A percentile compares a stretch with the other conserved stretches of the same genome.
Evolutionary conservation across 2,797 vertebrate species (phyloP).

Genomic region (Rhinogobio ventralis): DNA sequence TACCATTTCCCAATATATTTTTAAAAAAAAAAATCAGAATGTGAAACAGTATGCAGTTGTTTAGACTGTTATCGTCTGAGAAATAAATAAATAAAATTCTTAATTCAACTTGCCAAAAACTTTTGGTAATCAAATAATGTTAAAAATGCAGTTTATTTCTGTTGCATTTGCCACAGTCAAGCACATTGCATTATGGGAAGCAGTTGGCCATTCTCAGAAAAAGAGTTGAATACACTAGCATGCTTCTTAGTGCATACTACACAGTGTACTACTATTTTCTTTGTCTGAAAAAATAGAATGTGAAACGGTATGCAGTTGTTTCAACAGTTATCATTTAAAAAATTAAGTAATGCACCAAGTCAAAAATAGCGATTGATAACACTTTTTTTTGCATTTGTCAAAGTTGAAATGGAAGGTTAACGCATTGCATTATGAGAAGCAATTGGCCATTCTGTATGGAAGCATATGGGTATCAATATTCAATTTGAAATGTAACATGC

Average conservation of each 20-base stretch:
- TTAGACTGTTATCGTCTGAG: too few relatives aligned
- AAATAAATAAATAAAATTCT: neutral
- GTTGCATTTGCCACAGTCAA: neutral
- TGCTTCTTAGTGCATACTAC: neutral
- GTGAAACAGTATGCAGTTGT: neutral
- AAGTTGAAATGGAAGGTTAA: neutral
- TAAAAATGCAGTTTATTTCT: neutral
- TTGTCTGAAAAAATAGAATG: neutral
- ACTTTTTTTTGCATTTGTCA: neutral
- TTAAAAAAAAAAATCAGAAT: neutral
- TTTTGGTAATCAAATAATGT: neutral
- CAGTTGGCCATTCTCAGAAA: neutral
- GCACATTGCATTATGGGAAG: neutral
- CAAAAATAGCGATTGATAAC: neutral
- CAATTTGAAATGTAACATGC: too few relatives aligned
- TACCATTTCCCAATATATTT: neutral
- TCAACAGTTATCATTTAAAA: neutral
- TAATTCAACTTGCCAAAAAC: neutral
- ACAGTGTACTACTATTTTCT: neutral
- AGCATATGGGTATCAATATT: too few relatives aligned
- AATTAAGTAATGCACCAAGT: neutral
- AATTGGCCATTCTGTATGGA: neutral
- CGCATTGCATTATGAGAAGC: neutral
- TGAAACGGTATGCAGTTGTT: neutral
- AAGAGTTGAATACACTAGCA: neutral